These are phyloP conservation scores for Pseudochromis fuscus DNA, from an alignment of 2,797 vertebrate species.

Conservation along the genomic window DNA sequence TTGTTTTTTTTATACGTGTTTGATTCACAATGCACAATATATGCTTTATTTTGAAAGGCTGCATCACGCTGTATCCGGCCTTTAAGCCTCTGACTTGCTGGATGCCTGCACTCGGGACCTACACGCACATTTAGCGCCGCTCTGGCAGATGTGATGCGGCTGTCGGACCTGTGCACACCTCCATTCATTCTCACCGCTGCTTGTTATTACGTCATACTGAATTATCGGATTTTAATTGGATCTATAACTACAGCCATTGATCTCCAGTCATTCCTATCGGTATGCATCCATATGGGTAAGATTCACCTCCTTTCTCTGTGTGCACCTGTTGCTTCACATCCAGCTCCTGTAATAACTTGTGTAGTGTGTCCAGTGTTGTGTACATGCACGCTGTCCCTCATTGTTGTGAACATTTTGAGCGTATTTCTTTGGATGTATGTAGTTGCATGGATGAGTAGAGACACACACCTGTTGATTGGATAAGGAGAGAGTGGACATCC, in stretches of 20 bases:
- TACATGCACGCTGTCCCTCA: not conserved
- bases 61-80: slow-evolving; percentile 16
- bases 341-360: too few relatives aligned
- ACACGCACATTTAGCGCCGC: not conserved
- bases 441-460: slow-evolving; percentile 39
- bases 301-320: not conserved
- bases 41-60: slow-evolving; percentile 43
- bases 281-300: slow-evolving; percentile 52
- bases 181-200: not conserved
- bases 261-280: not conserved
- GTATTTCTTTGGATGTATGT: not conserved
- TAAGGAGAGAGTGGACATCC: slow-evolving; percentile 37
- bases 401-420: not conserved
- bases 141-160: not conserved
- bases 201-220: too few relatives aligned
- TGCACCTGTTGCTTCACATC: slow-evolving; percentile 20
- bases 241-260: not conserved
- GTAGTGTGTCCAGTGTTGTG: too few relatives aligned
- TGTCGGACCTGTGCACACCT: not conserved
- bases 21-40: too few relatives aligned
- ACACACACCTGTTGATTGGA: slow-evolving; percentile 53
- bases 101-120: not conserved
- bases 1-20: not conserved
- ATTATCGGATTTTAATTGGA: not conserved
- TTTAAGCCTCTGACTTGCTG: not conserved